These are phyloP conservation scores for Hycleus cichorii DNA, from an alignment of 1,140 invertebrate species.

Conservation along the genomic window DNA sequence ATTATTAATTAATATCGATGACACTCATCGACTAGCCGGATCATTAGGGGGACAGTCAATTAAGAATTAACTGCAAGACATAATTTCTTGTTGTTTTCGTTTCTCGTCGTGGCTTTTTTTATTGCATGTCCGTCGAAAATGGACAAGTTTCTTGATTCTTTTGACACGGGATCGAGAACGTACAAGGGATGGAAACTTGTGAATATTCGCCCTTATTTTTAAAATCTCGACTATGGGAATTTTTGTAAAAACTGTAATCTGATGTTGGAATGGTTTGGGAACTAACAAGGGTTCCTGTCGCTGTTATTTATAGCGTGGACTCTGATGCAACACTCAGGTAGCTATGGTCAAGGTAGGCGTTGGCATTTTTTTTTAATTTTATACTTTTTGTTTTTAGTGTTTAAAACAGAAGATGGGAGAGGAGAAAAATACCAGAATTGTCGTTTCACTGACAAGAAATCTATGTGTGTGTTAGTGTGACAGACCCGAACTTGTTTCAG, in stretches of 20 bases:
- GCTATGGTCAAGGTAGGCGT: slow-evolving; percentile 37
- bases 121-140: slow-evolving; percentile 15
- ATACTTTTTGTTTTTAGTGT: slow-evolving; percentile 15
- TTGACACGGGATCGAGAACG: slow-evolving; percentile 21
- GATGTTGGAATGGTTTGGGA: slow-evolving; percentile 29
- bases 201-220: neutral
- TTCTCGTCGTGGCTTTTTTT: no score
- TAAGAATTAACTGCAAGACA: slow-evolving; percentile 25
- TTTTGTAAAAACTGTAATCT: slow-evolving; percentile 25
- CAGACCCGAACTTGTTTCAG: slow-evolving; percentile 10
- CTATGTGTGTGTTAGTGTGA: no score
- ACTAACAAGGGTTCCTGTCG: slow-evolving; percentile 38
- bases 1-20: slow-evolving; percentile 30
- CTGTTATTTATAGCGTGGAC: slow-evolving; percentile 34
- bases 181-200: neutral
- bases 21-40: slow-evolving; percentile 20
- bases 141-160: slow-evolving; percentile 28
- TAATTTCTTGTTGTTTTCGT: no score
- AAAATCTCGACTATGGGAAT: neutral
- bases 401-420: slow-evolving; percentile 11
- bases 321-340: slow-evolving; percentile 38
- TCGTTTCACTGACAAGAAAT: no score
- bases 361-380: slow-evolving; percentile 26
- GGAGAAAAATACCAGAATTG: no score
- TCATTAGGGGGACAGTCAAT: slow-evolving; percentile 23